A percentile compares a stretch with the other conserved stretches of the same genome.
These are phyloP conservation scores for Drosophila virilis DNA, from an alignment of 1,140 invertebrate species.

Conservation along the genomic window DNA sequence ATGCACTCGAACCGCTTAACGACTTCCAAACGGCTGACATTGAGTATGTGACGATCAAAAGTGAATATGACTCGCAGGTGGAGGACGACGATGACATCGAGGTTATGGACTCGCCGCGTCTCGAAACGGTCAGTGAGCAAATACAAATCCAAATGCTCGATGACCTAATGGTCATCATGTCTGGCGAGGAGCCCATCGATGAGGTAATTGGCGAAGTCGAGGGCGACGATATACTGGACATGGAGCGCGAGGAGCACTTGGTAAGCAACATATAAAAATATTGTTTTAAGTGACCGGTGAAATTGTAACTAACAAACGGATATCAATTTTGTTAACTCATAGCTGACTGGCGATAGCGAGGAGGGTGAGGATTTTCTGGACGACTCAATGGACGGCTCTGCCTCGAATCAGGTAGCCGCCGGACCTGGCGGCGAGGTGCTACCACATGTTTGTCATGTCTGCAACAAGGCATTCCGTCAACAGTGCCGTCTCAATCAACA, in stretches of 20 bases:
- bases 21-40: slow-evolving; percentile 54
- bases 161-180: slow-evolving; percentile 57
- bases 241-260: slow-evolving; percentile 58
- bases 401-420: not conserved
- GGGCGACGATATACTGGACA: slow-evolving; percentile 49
- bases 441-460: slow-evolving; percentile 60
- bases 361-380: slow-evolving; percentile 60
- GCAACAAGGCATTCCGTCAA: slow-evolving; percentile 66
- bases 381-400: slow-evolving; percentile 29
- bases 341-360: slow-evolving; percentile 50
- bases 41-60: slow-evolving; percentile 70
- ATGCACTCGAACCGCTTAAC: slow-evolving; percentile 31
- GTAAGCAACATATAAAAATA: slow-evolving; percentile 18
- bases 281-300: too few relatives aligned
- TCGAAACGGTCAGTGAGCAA: slow-evolving; percentile 42
- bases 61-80: slow-evolving; percentile 50
- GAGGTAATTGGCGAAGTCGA: slow-evolving; percentile 64
- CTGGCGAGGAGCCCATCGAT: slow-evolving; percentile 51
- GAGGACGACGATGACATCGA: slow-evolving; percentile 53
- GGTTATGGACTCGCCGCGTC: slow-evolving; percentile 54
- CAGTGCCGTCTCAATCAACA: slow-evolving; percentile 71
- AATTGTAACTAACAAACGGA: too few relatives aligned
- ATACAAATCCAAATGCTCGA: slow-evolving; percentile 58
- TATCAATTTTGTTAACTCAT: not conserved
- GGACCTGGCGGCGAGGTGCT: slow-evolving; percentile 23